Evolutionary conservation across 2,888 invertebrate genomes (phyloP).

Genomic region (Monopis laevigella): DNA sequence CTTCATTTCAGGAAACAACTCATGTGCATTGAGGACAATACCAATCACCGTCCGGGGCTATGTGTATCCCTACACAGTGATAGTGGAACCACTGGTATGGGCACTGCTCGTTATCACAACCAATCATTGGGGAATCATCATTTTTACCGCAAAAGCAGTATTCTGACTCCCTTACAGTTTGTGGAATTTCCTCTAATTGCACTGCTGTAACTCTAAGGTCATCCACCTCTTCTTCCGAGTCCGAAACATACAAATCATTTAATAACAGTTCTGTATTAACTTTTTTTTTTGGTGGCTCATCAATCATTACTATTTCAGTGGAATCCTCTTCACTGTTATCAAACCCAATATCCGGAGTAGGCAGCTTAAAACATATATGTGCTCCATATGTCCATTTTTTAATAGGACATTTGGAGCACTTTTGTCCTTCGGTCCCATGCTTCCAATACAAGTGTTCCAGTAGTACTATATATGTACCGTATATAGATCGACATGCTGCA

Average conservation of each 20-base stretch:
- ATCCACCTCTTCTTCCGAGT: no score
- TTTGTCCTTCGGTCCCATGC: conserved; percentile 41
- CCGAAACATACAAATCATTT: not conserved
- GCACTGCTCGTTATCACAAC: conserved; percentile 38
- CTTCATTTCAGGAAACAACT: no score
- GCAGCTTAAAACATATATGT: conserved; percentile 39
- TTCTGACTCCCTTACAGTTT: conserved; percentile 9
- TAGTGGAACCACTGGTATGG: conserved; percentile 42
- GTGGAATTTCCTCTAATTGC: not conserved
- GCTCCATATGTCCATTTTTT: conserved; percentile 37
- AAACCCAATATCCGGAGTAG: conserved; percentile 26
- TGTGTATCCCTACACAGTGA: conserved; percentile 35
- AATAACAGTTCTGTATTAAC: conserved; percentile 19
- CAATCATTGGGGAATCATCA: conserved; percentile 37
- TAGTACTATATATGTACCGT: no score
- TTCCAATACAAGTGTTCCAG: conserved; percentile 46
- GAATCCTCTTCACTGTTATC: not conserved
- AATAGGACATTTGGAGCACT: conserved; percentile 32
- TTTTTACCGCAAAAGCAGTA: conserved; percentile 37
- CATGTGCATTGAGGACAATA: conserved; percentile 32
- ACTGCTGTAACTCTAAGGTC: no score
- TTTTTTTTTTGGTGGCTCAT: not conserved
- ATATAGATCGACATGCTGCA: no score
- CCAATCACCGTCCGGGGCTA: conserved; percentile 41
- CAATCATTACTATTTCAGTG: not conserved